Conservation (phyloP, 1,140 invertebrate genomes). For the Drosophila bocqueti region DNA sequence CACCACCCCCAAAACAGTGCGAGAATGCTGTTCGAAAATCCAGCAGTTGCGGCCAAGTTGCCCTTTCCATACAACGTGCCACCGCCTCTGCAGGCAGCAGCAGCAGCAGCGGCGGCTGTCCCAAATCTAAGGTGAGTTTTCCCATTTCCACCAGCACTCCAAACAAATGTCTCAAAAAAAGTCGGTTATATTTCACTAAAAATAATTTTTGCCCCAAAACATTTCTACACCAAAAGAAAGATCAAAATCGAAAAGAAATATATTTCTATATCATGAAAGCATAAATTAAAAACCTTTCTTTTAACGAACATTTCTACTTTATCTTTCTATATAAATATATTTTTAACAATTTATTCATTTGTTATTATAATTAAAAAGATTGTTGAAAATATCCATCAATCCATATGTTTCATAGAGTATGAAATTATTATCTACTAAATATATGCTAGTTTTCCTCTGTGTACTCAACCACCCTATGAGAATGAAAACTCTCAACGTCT, state of each 20-base stretch:
- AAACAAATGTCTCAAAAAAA: neutral
- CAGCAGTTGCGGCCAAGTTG: slow-evolving; percentile 84
- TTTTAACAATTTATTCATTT: neutral
- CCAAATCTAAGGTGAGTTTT: slow-evolving; percentile 84
- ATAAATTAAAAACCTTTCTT: too few species aligned
- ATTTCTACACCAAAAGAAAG: neutral
- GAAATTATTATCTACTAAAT: neutral
- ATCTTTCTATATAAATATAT: neutral
- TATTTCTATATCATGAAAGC: too few species aligned
- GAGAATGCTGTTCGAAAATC: slow-evolving; percentile 85
- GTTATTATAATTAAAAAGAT: too few species aligned
- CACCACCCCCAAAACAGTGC: slow-evolving; percentile 51
- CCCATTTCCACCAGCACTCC: neutral
- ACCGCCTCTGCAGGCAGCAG: slow-evolving; percentile 83
- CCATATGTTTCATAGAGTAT: neutral
- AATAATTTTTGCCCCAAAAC: neutral
- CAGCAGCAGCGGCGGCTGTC: slow-evolving; percentile 83
- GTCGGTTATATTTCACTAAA: neutral
- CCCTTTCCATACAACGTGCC: slow-evolving; percentile 84
- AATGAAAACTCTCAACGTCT: slow-evolving; percentile 44
- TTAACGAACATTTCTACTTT: too few species aligned
- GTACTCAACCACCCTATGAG: slow-evolving; percentile 5
- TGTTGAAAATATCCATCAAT: too few species aligned
- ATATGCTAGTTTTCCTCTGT: slow-evolving; percentile 3
- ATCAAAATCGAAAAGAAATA: too few species aligned